Evolutionary conservation across 2,888 invertebrate genomes (phyloP), one percentile per base, ranked within the genome.

Genomic region (Neoitamus cyanurus): DNA sequence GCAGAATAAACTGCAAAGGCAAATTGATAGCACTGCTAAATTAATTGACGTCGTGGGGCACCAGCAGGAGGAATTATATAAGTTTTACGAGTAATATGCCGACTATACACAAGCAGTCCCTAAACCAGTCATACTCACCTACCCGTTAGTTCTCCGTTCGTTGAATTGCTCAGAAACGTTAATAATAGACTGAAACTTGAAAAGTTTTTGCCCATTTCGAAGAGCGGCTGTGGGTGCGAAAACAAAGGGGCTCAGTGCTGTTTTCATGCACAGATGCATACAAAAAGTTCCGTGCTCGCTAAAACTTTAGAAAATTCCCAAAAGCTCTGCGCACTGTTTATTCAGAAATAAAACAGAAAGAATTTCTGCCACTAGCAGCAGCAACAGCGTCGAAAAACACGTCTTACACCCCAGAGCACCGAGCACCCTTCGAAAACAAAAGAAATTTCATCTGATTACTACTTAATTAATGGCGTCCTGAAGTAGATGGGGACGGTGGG

Each of bases 381-480:
- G 75, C 80, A 80, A 68, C 68, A 80, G 80, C 80, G 15, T 48
- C 36, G 80, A 42, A 77, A 77, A 77, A 77, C 77, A 80, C 13
- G 20, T 80, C 80, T 68, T 58, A 31, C 80, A 80, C 68, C 80
- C 80, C 58, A 15, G 15, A 48, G 80, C 80, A 68, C 34, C 31
- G 25, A 58, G 42, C 80, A 75, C 80, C 80, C 80, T 58, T 58
- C 83, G 68, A 77, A 77, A 77, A 84, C 70, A 84, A 80, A 84
- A 69, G 78, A 84, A 84, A 80, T 72, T 72, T 73, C 73, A 84
- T 84, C 80, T 84, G 84, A 84, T 84, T 84, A 84, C 84, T 84
- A 84, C 84, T 84, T 84, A 84, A 84, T 84, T 84, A 84, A 84
- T 84, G 84, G 80, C 69, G 36, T 72, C 80, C 72, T 48, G 72